Base-by-base conservation (phyloP, 2,797 vertebrate genomes). In the Arnoldichthys spilopterus region DNA sequence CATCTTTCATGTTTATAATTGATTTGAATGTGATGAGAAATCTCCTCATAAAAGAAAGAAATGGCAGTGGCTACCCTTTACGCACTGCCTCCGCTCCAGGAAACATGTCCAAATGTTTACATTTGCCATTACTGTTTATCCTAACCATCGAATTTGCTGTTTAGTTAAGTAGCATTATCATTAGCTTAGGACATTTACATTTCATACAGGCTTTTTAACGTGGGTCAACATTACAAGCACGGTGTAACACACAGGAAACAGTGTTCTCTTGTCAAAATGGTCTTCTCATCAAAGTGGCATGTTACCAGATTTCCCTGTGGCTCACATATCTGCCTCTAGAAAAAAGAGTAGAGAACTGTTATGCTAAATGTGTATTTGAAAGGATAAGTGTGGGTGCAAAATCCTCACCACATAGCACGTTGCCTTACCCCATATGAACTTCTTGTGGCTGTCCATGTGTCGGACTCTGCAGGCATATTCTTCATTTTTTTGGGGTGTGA, bases 361-460 rank as follows among this genome's bases (percentile, higher is more conserved):
- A 8, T 56, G 53, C 9, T 22, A 56, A 56, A 59, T 30, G 15
- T 59, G 26, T 16, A 16, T 53, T n/a, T n/a, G 6, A 8, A 5
- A 5, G 2, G 5, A 2, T 1, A 15, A 61, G 28, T 18, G 59
- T 8, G 16, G 7, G 2, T 32, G 7, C 20, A 20, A 61, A 61
- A 32, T 18, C 2, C 24, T 58, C 9, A 22, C 3, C 24, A 28
- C 22, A 58, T 58, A 7, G 8, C 12, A 15, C 7, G 16, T 20
- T 30, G 16, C 45, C 90, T 91, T 20, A 98, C 96, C 93, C 95
- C 94, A 97, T 1, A 0, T 45, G 16, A 67, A 85, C 0, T 0
- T 0, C 0, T 0, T 71, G 0, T 7, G 0, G 0, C 0, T 0
- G 0, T 0, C 0, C 4, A 76, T 34, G 18, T 97, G 96, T 0